phyloP scores from a whole-genome alignment of 2,797 vertebrate species.

The Neosalanx taihuensis region DNA sequence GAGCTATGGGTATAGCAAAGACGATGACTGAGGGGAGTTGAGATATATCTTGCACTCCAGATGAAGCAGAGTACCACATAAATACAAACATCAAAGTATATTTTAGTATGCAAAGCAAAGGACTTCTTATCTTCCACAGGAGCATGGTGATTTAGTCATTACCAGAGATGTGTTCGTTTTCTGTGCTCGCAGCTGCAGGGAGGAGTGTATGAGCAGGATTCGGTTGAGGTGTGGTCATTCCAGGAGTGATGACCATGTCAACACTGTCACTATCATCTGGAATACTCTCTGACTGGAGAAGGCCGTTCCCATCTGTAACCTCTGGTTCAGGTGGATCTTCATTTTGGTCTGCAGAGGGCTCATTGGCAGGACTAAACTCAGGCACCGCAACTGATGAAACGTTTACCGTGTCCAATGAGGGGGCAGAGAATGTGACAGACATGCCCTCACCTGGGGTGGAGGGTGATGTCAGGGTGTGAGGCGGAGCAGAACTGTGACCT shows the following conservation, averaged over 20 bases:
- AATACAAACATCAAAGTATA: background rate
- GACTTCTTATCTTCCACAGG: background rate
- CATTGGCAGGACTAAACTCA: slow-evolving; percentile 18
- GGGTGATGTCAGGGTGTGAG: slow-evolving; percentile 23
- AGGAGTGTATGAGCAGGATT: background rate
- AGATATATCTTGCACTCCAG: background rate
- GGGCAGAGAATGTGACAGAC: slow-evolving; percentile 25
- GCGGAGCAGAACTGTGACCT: slow-evolving; percentile 52
- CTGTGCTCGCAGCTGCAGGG: slow-evolving; percentile 1
- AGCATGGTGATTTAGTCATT: slow-evolving; percentile 10
- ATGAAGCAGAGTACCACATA: background rate
- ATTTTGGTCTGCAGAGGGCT: slow-evolving; percentile 15
- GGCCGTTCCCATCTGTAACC: background rate
- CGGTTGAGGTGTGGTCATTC: slow-evolving; percentile 18
- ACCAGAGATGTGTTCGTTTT: slow-evolving; percentile 46
- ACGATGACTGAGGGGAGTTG: background rate
- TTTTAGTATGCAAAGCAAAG: background rate
- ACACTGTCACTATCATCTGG: slow-evolving; percentile 13
- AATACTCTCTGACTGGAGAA: slow-evolving; percentile 10
- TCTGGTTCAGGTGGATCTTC: slow-evolving; percentile 21
- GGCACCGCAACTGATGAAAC: slow-evolving; percentile 11
- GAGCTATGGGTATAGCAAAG: background rate
- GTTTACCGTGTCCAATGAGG: slow-evolving; percentile 28
- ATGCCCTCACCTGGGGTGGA: slow-evolving; percentile 20
- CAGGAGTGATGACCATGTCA: slow-evolving; percentile 3